A percentile compares a stretch with the other conserved stretches of the same genome.
phyloP scores from a whole-genome alignment of 2,888 invertebrate species.

The Lucinisca nassula region DNA sequence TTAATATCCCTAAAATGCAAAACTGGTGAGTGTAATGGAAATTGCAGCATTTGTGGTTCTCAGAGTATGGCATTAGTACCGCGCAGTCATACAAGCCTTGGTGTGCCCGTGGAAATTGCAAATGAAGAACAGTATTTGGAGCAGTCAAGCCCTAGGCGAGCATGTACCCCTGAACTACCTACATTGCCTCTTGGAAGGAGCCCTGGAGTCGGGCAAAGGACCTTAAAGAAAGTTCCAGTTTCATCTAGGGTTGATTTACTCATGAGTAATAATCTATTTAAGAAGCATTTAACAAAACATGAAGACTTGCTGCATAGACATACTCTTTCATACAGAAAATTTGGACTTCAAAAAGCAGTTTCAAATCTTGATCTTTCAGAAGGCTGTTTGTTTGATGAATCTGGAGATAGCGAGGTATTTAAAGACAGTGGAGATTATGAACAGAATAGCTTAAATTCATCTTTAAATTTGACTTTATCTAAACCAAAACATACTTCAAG shows the following conservation, averaged over 20 bases:
- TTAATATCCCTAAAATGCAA: conserved; percentile 43
- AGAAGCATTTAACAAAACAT: conserved; percentile 77
- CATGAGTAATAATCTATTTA: conserved; percentile 76
- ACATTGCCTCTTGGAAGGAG: conserved; percentile 22
- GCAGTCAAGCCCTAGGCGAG: conserved; percentile 57
- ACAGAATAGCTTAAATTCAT: background rate
- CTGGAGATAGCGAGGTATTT: conserved; percentile 32
- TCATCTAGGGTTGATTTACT: conserved; percentile 78
- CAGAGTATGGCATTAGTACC: conserved; percentile 38
- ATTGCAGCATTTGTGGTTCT: background rate
- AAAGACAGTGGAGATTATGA: conserved; percentile 17
- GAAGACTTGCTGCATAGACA: conserved; percentile 67
- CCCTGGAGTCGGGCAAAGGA: conserved; percentile 36
- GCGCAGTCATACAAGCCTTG: conserved; percentile 16
- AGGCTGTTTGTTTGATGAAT: conserved; percentile 43
- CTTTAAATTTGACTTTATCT: background rate
- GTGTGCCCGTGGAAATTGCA: background rate
- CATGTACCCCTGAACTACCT: conserved; percentile 59
- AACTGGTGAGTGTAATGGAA: conserved; percentile 52
- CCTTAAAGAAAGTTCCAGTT: conserved; percentile 63
- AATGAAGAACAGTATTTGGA: conserved; percentile 50
- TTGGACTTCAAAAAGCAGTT: conserved; percentile 75
- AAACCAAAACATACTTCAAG: background rate
- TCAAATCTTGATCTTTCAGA: conserved; percentile 77
- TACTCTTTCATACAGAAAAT: conserved; percentile 54